These are phyloP conservation scores for rabbit (Oryctolagus cuniculus) DNA, from an alignment of 2,113 vertebrate genomes.

Conservation along the genomic window mOryCun1.1 NC_091442.1:55695501-55696000, in stretches of 20 bases:
- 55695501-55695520: too few relatives aligned
- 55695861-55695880: background rate
- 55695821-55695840: background rate
- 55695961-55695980: background rate
- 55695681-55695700: background rate
- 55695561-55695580: too few relatives aligned
- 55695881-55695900: background rate
- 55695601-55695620: slow-evolving; percentile 77
- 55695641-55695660: background rate
- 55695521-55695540: too few relatives aligned
- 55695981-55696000: too few relatives aligned
- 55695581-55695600: background rate
- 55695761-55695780: background rate
- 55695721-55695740: background rate
- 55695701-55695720: background rate
- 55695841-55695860: too few relatives aligned
- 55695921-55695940: too few relatives aligned
- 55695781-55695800: background rate
- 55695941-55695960: background rate
- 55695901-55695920: too few relatives aligned
- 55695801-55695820: background rate
- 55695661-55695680: background rate
- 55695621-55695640: background rate
- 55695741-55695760: background rate
- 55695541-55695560: too few relatives aligned